Base-by-base conservation (phyloP, 2,113 vertebrate species). In the Eclectus roratus region DNA sequence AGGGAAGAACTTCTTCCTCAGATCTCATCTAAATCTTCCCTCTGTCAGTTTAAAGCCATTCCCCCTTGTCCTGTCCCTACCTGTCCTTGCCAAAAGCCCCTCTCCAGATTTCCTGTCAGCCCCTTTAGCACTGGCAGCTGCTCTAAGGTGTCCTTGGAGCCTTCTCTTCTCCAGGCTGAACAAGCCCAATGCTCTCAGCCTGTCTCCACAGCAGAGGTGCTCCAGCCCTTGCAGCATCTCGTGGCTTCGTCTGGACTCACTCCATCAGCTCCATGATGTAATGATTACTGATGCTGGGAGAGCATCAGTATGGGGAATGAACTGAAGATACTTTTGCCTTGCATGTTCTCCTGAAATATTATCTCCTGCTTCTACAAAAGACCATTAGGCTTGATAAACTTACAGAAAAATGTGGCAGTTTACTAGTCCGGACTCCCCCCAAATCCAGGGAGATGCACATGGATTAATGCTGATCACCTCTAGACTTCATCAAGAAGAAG, bases 381-480 rank as follows among this genome's bases (percentile, higher is more conserved):
- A 39, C 10, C 25, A 2, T 29, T 0, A 43, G 63, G 20, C 15
- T 37, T 13, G 66, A 27, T 14, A 33, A 73, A 63, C 31, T 29
- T 53, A 4, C 4, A 41, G 17, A 4, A 31, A 74, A 85, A 50
- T 1, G 11, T 16, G 28, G 41, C 28, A 17, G 21, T 17, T 64
- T 6, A 2, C 18, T 4, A 52, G 43, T 21, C 24, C 28, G 31
- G 47, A 7, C 8, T 25, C 50, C n/a, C 31, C 52, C 50, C 50
- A 79, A 37, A 49, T 2, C 10, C 63, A 61, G 47, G 0, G 0
- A 60, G 58, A 17, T 6, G 25, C 28, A 1, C 71, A 47, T 11
- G 37, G 46, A 10, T 55, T 39, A 2, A 23, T 52, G 16, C 33
- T 29, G 15, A 9, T 2, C 61, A 17, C 74, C 37, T 19, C 16